Conservation (phyloP, 2,113 vertebrate genomes). For the Crypturellus undulatus region DNA sequence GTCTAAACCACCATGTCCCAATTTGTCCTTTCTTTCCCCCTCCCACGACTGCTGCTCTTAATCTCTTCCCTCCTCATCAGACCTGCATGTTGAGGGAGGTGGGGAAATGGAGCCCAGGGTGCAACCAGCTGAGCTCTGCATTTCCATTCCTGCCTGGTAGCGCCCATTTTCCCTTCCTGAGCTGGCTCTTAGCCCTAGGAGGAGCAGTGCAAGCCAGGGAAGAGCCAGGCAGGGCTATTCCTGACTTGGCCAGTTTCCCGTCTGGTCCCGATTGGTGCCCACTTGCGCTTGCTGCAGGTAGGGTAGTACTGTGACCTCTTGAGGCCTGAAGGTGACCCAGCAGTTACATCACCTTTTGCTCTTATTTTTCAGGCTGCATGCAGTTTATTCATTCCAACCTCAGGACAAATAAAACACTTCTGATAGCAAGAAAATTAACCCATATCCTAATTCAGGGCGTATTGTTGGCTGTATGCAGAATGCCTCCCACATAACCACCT, state of each 20-base stretch:
- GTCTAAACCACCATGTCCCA: background rate
- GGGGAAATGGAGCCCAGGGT: background rate
- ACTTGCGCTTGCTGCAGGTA: background rate
- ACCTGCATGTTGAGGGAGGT: background rate
- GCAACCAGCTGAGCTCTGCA: background rate
- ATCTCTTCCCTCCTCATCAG: background rate
- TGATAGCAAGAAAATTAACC: background rate
- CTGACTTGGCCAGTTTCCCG: background rate
- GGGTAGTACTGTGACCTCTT: background rate
- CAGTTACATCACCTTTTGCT: background rate
- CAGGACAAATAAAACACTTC: background rate
- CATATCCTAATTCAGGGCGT: background rate
- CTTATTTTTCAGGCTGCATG: background rate
- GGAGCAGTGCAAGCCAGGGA: background rate
- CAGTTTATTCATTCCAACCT: background rate
- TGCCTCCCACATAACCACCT: background rate
- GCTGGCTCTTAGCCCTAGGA: background rate
- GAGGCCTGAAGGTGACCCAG: fast-evolving
- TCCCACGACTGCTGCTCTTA: background rate
- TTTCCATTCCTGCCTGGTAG: background rate
- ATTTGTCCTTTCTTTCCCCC: background rate
- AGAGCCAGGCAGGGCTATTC: background rate
- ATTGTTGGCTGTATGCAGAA: background rate
- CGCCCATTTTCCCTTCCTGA: background rate
- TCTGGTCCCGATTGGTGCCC: background rate